Evolutionary conservation across 2,113 vertebrate genomes (phyloP), one percentile per base, ranked within the genome.

Genomic region (Oxyura jamaicensis): DNA sequence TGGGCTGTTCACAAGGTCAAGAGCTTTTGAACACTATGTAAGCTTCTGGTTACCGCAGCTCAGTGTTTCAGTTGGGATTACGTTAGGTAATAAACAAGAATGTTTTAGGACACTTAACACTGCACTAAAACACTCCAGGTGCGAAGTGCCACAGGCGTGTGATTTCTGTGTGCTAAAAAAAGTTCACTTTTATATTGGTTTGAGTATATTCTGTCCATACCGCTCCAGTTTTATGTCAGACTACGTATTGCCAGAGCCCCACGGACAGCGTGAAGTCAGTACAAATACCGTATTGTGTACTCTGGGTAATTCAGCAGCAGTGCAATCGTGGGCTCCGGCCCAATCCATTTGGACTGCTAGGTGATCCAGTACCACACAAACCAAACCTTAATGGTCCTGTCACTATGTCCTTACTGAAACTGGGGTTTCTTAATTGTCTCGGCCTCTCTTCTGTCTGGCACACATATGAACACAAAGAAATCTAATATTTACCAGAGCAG

Each of bases 361-460:
- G 62, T 68, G 63, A 95, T 76, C 44, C 75, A 31, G 23, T 77
- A 65, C 63, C 63, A 63, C 59, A 74, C 72, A 90, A 84, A 93
- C 65, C 56, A 87, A 75, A 68, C 55, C 36, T 31, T 63, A 87
- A 76, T 44, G 15, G 48, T 87, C 48, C 87, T 85, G 39, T 83
- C 88, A 88, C 35, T 12, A 3, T 77, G 35, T 66, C 67, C 62
- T 83, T 66, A 58, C 48, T 23, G 74, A 94, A 96, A 86, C 84
- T 80, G 67, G 95, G 87, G 73, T 94, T 92, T 96, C 91, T 84
- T 94, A 91, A 96, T 96, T 96, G 79, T 92, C 50, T 88, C 90
- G 69, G 71, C 68, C 82, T 71, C 58, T 83, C 72, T 83, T 90
- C 76, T 60, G 39, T 90, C 77, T 95, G 63, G 33, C 71, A 80